Base-by-base conservation (phyloP, 2,888 invertebrate genomes). In the Allolobophora icterica region DNA sequence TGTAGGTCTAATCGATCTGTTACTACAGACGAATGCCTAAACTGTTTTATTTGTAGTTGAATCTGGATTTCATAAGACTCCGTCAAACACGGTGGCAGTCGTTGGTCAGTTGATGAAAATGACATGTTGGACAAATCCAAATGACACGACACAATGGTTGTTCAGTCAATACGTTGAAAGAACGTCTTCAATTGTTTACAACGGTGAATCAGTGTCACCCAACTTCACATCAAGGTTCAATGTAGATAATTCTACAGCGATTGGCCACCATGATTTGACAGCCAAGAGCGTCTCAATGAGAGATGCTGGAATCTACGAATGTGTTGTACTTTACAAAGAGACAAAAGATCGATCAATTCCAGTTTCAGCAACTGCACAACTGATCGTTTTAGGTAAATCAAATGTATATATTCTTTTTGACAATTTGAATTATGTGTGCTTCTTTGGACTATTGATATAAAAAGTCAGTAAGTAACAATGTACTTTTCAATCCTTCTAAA, bases 241-340 rank as follows among this genome's bases (percentile, higher is more conserved):
- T 52, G 52, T 52, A 21, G 52, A 52, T 24, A 52, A 52, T 52
- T 52, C 52, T 17, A 42, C 13, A 6, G 52, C 17, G n/a, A n/a
- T n/a, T 71, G n/a, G n/a, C n/a, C 71, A n/a, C 71, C n/a, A 71
- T n/a, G 71, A 71, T 71, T n/a, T 71, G 71, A n/a, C 17, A 17
- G 15, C 11, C 30, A 71, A 8, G 30, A 71, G 71, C n/a, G n/a
- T 71, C n/a, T 8, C 8, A 4, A 8, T 71, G 71, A n/a, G n/a
- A 71, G 71, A 71, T n/a, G 71, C 71, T 71, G 71, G 71, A 71
- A 71, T 71, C 71, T 71, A 71, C 71, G 71, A 71, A 71, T 71
- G 71, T n/a, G n/a, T 71, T 71, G 30, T 11, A 71, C 30, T 71
- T 30, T n/a, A 1, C 30, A 1, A 0, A 0, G 30, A 71, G n/a